A percentile compares a stretch with the other conserved stretches of the same genome.
Conservation (phyloP, 2,797 vertebrate genomes). For the Rallus crepitans region DNA sequence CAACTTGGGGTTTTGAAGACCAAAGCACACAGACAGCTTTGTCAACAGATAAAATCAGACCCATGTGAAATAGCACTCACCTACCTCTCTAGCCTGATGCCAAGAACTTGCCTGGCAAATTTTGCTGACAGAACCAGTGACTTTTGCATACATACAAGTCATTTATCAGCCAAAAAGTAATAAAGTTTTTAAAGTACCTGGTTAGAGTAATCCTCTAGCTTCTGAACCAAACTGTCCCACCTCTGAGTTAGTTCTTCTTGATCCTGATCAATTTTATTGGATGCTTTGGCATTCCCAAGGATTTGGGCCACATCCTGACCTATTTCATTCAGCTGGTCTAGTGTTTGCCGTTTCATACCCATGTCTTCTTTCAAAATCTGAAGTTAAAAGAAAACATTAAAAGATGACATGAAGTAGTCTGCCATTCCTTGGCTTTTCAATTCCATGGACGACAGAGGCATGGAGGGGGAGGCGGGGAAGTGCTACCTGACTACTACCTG, state of each 20-base stretch:
- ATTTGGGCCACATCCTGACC: slow-evolving; percentile 90
- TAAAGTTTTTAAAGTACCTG: slow-evolving; percentile 81
- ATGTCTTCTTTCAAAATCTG: slow-evolving; percentile 93
- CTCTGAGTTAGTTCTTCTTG: slow-evolving; percentile 92
- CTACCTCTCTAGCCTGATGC: background rate
- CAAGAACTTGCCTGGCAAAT: background rate
- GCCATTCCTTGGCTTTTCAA: background rate
- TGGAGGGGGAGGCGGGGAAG: background rate
- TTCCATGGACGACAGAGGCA: background rate
- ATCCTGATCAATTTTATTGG: slow-evolving; percentile 83
- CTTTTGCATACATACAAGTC: background rate
- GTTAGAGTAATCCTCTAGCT: slow-evolving; percentile 93
- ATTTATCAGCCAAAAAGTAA: background rate
- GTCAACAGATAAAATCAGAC: background rate
- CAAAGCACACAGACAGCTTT: background rate
- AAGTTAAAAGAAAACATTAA: slow-evolving; percentile 3
- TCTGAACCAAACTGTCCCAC: slow-evolving; percentile 97
- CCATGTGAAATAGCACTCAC: background rate
- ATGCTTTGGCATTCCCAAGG: slow-evolving; percentile 82
- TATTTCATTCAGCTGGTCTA: slow-evolving; percentile 91
- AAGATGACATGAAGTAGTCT: background rate
- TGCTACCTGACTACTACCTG: background rate
- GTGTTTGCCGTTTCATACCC: slow-evolving; percentile 89
- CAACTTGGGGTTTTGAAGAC: background rate
- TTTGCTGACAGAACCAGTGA: background rate